These are phyloP conservation scores for Merluccius polli DNA, from an alignment of 2,797 vertebrate genomes.

Conservation along the genomic window DNA sequence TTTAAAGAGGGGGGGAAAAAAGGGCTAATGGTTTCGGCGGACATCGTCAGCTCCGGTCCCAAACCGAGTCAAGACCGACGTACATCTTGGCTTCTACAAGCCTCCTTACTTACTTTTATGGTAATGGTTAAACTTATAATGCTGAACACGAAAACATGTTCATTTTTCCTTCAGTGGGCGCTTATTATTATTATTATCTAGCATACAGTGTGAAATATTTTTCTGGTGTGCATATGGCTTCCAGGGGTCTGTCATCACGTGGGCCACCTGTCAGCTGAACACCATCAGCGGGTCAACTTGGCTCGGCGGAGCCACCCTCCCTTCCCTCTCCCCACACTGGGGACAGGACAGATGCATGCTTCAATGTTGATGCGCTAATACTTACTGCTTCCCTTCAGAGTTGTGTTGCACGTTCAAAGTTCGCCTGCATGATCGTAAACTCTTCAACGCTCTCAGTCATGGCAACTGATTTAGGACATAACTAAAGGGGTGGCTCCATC, in stretches of 20 bases:
- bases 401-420: slow-evolving; percentile 24
- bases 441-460: slow-evolving; percentile 14
- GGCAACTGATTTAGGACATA: slow-evolving; percentile 54
- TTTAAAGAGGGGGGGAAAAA: neutral
- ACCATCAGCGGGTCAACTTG: slow-evolving; percentile 58
- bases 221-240: slow-evolving; percentile 59
- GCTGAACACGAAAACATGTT: neutral
- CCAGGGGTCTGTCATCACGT: slow-evolving; percentile 57
- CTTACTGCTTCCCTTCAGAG: slow-evolving; percentile 41
- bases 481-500: slow-evolving; percentile 31
- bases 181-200: slow-evolving; percentile 17
- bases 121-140: neutral
- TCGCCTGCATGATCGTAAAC: slow-evolving; percentile 35
- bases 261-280: slow-evolving; percentile 69
- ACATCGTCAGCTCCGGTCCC: neutral
- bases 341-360: slow-evolving; percentile 67
- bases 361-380: slow-evolving; percentile 53
- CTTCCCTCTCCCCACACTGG: slow-evolving; percentile 37
- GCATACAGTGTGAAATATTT: slow-evolving; percentile 26
- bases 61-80: neutral
- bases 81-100: neutral
- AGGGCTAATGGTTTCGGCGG: neutral
- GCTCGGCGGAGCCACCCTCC: slow-evolving; percentile 53
- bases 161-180: slow-evolving; percentile 5
- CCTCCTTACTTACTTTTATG: neutral